These are phyloP conservation scores for Takifugu bimaculatus DNA, from an alignment of 2,113 vertebrate genomes.

Conservation along the genomic window DNA sequence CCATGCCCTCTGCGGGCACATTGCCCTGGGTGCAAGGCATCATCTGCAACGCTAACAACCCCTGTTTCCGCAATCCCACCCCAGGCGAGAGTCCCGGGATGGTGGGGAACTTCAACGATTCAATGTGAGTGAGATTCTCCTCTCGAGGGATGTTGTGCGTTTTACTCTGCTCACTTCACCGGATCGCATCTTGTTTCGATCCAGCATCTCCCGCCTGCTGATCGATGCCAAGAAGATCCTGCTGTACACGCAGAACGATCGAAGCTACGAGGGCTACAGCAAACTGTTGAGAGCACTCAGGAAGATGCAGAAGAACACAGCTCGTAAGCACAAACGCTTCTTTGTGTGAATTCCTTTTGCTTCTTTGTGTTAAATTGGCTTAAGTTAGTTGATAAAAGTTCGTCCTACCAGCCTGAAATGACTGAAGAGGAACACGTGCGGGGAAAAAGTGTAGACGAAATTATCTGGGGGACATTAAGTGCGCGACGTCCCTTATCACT, in stretches of 20 bases:
- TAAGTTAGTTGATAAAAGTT: no score
- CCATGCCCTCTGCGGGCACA: slow-evolving; percentile 96
- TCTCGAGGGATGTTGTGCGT: background rate
- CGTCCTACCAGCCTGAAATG: no score
- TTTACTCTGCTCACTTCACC: background rate
- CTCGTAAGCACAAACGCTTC: slow-evolving; percentile 72
- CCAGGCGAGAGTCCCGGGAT: slow-evolving; percentile 90
- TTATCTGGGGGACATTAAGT: background rate
- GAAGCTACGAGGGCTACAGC: slow-evolving; percentile 77
- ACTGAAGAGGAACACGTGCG: background rate
- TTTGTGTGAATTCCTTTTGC: no score
- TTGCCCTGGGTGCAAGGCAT: slow-evolving; percentile 97
- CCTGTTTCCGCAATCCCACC: slow-evolving; percentile 94
- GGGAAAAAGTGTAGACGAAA: background rate
- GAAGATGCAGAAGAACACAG: slow-evolving; percentile 77
- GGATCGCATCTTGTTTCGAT: background rate
- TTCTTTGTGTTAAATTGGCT: background rate
- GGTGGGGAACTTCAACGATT: slow-evolving; percentile 95
- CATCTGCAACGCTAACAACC: slow-evolving; percentile 98
- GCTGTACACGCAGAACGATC: slow-evolving; percentile 88
- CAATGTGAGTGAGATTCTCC: slow-evolving; percentile 80
- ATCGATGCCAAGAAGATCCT: slow-evolving; percentile 88
- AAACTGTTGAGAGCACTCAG: slow-evolving; percentile 74
- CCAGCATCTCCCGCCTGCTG: slow-evolving; percentile 76
- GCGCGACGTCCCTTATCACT: slow-evolving; percentile 26